These are phyloP conservation scores for Enhydra lutris DNA, from an alignment of 2,113 vertebrate genomes.

Conservation along the genomic window DNA sequence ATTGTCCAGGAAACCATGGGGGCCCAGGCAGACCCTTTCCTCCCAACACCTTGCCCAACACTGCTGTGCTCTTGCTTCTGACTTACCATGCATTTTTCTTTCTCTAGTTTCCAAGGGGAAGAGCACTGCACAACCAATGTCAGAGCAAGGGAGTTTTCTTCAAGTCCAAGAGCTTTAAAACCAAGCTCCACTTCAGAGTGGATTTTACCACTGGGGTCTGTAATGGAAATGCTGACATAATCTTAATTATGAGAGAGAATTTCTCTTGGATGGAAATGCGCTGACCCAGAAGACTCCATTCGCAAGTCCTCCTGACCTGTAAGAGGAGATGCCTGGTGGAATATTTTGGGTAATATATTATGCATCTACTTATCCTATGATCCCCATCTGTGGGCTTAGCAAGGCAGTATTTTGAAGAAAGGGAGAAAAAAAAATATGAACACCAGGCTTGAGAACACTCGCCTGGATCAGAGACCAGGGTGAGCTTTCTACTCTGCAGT, in stretches of 20 bases:
- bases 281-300: constrained; percentile 50
- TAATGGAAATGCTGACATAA: constrained; percentile 46
- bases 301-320: constrained; percentile 53
- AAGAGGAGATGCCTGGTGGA: constrained; percentile 44
- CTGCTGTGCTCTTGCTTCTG: not conserved
- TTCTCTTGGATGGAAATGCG: constrained; percentile 43
- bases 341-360: constrained; percentile 66
- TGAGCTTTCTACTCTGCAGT: constrained; percentile 53
- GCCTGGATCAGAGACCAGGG: constrained; percentile 43
- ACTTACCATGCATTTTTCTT: not conserved
- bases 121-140: not conserved
- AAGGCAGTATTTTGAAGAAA: constrained; percentile 58
- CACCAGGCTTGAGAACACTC: constrained; percentile 48
- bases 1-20: not conserved
- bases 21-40: not conserved
- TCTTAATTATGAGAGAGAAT: constrained; percentile 45
- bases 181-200: not conserved
- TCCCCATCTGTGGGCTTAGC: constrained; percentile 50
- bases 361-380: constrained; percentile 56
- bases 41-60: not conserved
- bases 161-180: not conserved
- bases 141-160: not conserved
- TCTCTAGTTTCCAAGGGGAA: not conserved
- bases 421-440: not conserved
- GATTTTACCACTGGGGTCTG: constrained; percentile 2